These are phyloP conservation scores for Drosophila oshimai DNA, from an alignment of 1,140 invertebrate species.

Conservation along the genomic window DNA sequence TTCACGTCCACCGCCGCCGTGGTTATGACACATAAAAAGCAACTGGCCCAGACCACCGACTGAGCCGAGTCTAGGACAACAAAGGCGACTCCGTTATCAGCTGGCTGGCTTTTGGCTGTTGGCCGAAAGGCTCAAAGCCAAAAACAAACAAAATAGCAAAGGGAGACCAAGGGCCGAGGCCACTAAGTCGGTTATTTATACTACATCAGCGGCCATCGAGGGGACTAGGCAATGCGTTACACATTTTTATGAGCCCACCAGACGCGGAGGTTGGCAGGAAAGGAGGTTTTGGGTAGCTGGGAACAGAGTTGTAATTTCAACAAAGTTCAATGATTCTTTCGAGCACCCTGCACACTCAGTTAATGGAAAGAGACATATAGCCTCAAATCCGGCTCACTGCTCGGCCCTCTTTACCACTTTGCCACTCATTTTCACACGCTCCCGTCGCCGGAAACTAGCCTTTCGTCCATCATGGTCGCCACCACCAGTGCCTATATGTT, in stretches of 20 bases:
- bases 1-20: constrained; percentile 3
- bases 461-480: background rate
- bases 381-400: background rate
- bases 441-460: background rate
- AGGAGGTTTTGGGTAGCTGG: no score
- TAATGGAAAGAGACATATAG: background rate
- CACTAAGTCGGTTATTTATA: constrained; percentile 80
- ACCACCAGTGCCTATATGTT: constrained; percentile 46
- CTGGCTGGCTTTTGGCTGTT: constrained; percentile 2
- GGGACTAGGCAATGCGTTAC: constrained; percentile 2
- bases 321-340: background rate
- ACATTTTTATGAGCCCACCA: constrained; percentile 9
- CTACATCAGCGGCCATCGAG: constrained; percentile 58
- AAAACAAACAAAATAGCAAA: constrained; percentile 60
- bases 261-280: background rate
- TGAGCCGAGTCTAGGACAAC: constrained; percentile 24
- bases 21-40: constrained; percentile 73
- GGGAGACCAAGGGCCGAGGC: constrained; percentile 32
- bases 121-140: constrained; percentile 26
- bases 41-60: constrained; percentile 25
- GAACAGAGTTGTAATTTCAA: background rate
- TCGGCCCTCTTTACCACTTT: constrained; percentile 13
- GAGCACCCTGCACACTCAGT: background rate
- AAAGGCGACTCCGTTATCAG: constrained; percentile 32
- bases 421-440: constrained; percentile 63